These are phyloP conservation scores for Heterohyrax brucei DNA, from an alignment of 2,797 vertebrate genomes.

Conservation along the genomic window DNA sequence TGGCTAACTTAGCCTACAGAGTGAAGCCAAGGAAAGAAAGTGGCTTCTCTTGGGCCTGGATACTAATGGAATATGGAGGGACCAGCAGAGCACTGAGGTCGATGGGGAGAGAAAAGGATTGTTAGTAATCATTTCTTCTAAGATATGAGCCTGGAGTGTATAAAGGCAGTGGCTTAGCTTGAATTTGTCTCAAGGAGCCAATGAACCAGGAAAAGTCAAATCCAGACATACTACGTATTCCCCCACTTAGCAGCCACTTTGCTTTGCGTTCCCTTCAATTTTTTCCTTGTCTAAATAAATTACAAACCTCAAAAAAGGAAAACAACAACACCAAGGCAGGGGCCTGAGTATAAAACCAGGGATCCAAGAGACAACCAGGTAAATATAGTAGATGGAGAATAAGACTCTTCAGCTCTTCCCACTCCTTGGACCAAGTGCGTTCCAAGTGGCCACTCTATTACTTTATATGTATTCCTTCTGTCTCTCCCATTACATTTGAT, in stretches of 20 bases:
- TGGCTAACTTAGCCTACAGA: background rate
- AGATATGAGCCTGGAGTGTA: background rate
- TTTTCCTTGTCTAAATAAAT: background rate
- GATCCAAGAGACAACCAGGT: background rate
- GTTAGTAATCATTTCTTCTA: conserved; percentile 10
- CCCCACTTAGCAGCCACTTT: background rate
- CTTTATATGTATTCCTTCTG: background rate
- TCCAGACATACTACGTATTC: background rate
- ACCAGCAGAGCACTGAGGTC: background rate
- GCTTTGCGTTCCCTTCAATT: background rate
- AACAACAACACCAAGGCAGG: background rate
- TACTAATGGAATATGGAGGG: background rate
- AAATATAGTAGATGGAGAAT: background rate
- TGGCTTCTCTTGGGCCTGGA: background rate
- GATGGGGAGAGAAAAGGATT: background rate
- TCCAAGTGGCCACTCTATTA: background rate
- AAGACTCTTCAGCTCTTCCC: background rate
- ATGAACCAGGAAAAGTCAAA: background rate
- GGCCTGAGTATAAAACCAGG: background rate
- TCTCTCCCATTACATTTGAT: background rate
- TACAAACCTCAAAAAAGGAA: background rate
- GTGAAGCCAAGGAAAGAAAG: fast-evolving
- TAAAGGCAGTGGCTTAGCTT: background rate
- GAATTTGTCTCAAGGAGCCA: conserved; percentile 4
- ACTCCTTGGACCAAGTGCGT: background rate